Conservation (phyloP, 2,888 invertebrate genomes). For the Sarcophaga rosellei region DNA sequence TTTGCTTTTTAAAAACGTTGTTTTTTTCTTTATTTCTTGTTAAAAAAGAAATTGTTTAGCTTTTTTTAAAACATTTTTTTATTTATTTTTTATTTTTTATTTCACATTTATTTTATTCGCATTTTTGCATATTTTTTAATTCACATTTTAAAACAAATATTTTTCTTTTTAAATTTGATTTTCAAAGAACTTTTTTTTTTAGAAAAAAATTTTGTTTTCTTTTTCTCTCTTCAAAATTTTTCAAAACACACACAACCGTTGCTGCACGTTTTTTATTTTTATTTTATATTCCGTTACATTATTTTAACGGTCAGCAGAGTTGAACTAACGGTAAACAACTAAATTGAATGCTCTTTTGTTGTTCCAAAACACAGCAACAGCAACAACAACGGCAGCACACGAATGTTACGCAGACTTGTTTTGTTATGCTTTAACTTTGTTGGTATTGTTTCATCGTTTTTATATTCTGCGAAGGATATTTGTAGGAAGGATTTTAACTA, state of each 20-base stretch:
- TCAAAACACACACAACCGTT: slow-evolving; percentile 51
- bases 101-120: slow-evolving; percentile 36
- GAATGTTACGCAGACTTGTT: slow-evolving; percentile 61
- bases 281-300: slow-evolving; percentile 58
- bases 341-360: slow-evolving; percentile 67
- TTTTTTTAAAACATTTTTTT: slow-evolving; percentile 16
- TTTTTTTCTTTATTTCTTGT: slow-evolving; percentile 18
- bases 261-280: slow-evolving; percentile 46
- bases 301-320: slow-evolving; percentile 68
- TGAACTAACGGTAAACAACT: slow-evolving; percentile 75
- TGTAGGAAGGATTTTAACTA: not conserved
- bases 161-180: slow-evolving; percentile 14
- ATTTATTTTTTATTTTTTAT: slow-evolving; percentile 10
- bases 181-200: not conserved
- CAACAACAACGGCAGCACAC: not conserved
- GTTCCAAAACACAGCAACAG: slow-evolving; percentile 24
- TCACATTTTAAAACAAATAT: slow-evolving; percentile 29
- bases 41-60: not conserved
- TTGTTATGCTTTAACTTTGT: slow-evolving; percentile 33
- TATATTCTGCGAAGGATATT: slow-evolving; percentile 51
- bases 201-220: slow-evolving; percentile 11
- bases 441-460: not conserved
- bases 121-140: not conserved
- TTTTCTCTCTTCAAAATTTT: slow-evolving; percentile 28
- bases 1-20: slow-evolving; percentile 34